Evolutionary conservation across 2,888 invertebrate species (phyloP), one percentile per base, ranked within the genome.

Genomic region (Oscheius sp.): DNA sequence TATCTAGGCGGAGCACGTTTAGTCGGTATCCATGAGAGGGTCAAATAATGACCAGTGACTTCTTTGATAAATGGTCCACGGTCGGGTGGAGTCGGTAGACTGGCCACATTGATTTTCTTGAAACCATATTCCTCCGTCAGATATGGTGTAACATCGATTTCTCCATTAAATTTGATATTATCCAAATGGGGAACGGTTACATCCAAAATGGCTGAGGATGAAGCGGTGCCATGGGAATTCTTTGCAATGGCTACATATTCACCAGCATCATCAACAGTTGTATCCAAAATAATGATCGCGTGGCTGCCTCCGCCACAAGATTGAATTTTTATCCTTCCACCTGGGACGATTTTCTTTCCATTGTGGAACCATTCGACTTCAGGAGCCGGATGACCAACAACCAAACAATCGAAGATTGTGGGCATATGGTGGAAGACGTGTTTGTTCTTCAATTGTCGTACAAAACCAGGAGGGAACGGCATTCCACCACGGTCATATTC

Each of bases 11-110:
- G 92, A 70, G 92, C 90, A 2, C 95, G 92, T 54, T 95, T 91
- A 20, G 94, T 94, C 0, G 95, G 95, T 80, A 91, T 92, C 97
- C 97, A 97, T 0, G 93, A 93, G 9, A 97, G 89, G 0, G 93
- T 93, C 70, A 95, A 90, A 67, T 92, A 91, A 8, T 93, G 90
- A 85, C 94, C 94, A 8, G 93, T 92, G 92, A 95, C 94, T 61
- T 93, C 91, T 20, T 93, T 92, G 83, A 97, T 93, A 84, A 94
- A 93, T 3, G 97, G 97, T 66, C 91, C 91, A 87, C 95, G 94
- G 0, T 93, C 90, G 3, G 95, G 88, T 0, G 95, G 94, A 86
- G 94, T 90, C 0, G 95, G 95, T 4, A 92, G 90, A 38, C 80
- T 79, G 51, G 82, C 76, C 61, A 75, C 82, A 67, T 84, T 81